Evolutionary conservation across 1,140 invertebrate species (phyloP).

Genomic region (Camponotus floridanus): DNA sequence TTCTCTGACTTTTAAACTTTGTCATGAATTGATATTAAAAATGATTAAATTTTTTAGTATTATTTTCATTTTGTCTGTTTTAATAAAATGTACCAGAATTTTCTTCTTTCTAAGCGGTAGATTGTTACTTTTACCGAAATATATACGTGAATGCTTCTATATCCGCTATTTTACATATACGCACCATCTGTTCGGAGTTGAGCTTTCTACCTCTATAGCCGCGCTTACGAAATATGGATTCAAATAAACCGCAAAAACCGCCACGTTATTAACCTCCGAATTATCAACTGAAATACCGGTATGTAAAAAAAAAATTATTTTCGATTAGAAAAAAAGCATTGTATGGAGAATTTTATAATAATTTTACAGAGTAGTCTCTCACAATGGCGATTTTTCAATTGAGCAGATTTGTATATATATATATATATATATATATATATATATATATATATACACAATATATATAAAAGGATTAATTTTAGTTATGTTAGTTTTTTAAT

Average conservation of each 20-base stretch:
- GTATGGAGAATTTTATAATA: slow-evolving; percentile 14
- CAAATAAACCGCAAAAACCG: slow-evolving; percentile 66
- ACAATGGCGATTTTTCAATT: slow-evolving; percentile 6
- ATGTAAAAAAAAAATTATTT: slow-evolving; percentile 22
- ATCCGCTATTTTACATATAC: slow-evolving; percentile 48
- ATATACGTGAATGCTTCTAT: slow-evolving; percentile 31
- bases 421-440: too few species aligned
- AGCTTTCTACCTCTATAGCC: slow-evolving; percentile 38
- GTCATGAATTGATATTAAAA: slow-evolving; percentile 18
- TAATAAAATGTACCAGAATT: slow-evolving; percentile 17
- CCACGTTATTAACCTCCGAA: slow-evolving; percentile 68
- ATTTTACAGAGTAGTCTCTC: background rate
- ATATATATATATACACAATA: too few species aligned
- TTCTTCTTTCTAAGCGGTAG: background rate
- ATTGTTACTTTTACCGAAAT: slow-evolving; percentile 42
- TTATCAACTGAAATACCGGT: slow-evolving; percentile 59
- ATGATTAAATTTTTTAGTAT: background rate
- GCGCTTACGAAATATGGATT: slow-evolving; percentile 23
- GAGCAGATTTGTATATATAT: background rate
- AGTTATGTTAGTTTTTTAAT: background rate
- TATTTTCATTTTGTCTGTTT: background rate
- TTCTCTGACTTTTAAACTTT: background rate
- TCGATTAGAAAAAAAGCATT: slow-evolving; percentile 1
- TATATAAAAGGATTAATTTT: background rate
- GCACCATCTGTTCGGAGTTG: slow-evolving; percentile 42